phyloP scores from a whole-genome alignment of 2,797 vertebrate genomes.

The Ispidina picta region DNA sequence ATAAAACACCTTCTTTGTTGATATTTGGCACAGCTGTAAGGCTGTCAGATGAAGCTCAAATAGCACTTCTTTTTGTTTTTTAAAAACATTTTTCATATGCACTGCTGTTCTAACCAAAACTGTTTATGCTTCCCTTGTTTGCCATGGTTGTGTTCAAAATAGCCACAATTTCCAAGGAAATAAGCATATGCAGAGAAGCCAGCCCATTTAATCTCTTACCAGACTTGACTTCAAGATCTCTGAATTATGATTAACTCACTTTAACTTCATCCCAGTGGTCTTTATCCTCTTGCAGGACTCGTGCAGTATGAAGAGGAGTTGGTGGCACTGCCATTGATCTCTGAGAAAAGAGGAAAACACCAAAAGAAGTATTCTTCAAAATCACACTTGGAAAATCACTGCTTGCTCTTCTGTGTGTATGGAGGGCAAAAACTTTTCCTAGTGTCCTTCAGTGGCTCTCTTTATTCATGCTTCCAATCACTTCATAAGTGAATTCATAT shows the following conservation, averaged over 20 bases:
- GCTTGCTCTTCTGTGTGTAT: neutral
- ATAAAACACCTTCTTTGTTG: neutral
- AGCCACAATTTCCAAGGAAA: neutral
- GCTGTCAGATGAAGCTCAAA: neutral
- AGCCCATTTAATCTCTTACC: neutral
- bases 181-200: neutral
- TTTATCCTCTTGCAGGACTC: conserved; percentile 93
- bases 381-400: neutral
- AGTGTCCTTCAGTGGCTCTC: neutral
- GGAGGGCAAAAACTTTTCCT: neutral
- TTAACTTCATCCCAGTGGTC: conserved; percentile 98
- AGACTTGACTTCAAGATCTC: neutral
- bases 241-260: conserved; percentile 77
- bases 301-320: conserved; percentile 93
- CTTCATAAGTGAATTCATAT: neutral
- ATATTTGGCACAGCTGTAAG: neutral
- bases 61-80: neutral
- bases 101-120: neutral
- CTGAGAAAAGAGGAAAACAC: conserved; percentile 70
- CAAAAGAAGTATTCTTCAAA: neutral
- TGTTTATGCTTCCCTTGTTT: neutral
- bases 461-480: neutral
- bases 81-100: neutral
- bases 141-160: neutral
- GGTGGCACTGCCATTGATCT: conserved; percentile 93